A percentile compares a stretch with the other conserved stretches of the same genome.
phyloP scores from a whole-genome alignment of 37 sponge, comb jelly and placozoan species.

The Dysidea cf. avara region DNA sequence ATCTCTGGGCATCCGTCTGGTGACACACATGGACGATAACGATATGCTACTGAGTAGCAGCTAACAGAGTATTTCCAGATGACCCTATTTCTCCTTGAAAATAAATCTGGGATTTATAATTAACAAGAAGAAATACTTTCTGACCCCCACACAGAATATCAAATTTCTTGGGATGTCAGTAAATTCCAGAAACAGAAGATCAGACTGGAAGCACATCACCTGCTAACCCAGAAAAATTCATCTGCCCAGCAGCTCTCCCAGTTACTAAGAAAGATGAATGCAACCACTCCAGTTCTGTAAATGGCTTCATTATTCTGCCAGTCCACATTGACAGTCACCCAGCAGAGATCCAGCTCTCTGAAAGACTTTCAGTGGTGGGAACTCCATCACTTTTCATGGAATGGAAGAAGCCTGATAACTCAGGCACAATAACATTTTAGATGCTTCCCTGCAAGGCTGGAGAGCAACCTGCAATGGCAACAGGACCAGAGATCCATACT shows the following conservation, averaged over 20 bases:
- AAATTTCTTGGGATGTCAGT: constrained; percentile 49
- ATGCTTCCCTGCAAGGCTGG: no score
- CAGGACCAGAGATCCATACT: no score
- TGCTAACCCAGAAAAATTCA: neutral
- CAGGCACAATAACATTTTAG: no score
- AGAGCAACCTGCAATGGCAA: no score
- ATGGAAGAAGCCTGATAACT: no score
- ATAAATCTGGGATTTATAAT: constrained; percentile 32
- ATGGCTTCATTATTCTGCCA: constrained; percentile 8
- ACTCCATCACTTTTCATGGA: no score
- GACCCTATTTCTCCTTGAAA: constrained; percentile 14
- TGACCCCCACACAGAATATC: constrained; percentile 23
- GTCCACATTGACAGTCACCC: no score
- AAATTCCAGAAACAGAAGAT: constrained; percentile 22
- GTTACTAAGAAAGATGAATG: constrained; percentile 21
- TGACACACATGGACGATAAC: constrained; percentile 23
- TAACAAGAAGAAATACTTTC: neutral
- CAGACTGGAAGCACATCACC: neutral
- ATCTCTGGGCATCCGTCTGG: constrained; percentile 12
- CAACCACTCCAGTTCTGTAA: constrained; percentile 15
- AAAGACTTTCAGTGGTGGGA: no score
- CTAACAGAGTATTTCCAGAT: neutral
- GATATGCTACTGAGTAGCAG: neutral
- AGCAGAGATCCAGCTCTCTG: no score
- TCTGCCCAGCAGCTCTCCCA: neutral